Conservation (phyloP, 2,113 vertebrate genomes). For the Pluvialis apricaria region DNA sequence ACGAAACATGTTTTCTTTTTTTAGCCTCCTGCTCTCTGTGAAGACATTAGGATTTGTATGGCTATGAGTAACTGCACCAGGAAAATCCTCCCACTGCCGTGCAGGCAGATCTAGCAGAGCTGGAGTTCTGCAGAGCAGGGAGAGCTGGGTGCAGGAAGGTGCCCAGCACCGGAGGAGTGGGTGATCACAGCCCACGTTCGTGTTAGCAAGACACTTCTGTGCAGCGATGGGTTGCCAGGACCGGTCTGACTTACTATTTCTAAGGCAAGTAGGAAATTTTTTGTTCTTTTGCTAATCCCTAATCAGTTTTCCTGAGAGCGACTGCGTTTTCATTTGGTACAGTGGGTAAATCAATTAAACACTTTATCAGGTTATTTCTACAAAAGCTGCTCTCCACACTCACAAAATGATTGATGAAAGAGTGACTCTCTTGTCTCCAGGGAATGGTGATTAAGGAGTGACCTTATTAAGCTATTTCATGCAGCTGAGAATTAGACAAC, state of each 20-base stretch:
- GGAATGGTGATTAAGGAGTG: conserved; percentile 8
- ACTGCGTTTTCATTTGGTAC: background rate
- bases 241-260: background rate
- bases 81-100: conserved; percentile 43
- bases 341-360: conserved; percentile 41
- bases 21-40: conserved; percentile 32
- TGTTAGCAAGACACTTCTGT: background rate
- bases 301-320: background rate
- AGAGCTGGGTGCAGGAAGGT: background rate
- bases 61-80: conserved; percentile 27
- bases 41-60: background rate
- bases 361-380: conserved; percentile 22
- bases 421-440: background rate
- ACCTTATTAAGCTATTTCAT: conserved; percentile 38
- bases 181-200: background rate
- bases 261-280: background rate
- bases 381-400: background rate
- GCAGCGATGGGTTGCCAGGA: background rate
- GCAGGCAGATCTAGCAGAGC: conserved; percentile 8
- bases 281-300: background rate
- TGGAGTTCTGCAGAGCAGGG: background rate
- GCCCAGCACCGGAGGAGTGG: background rate
- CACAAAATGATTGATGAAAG: conserved; percentile 21
- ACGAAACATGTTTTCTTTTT: background rate
- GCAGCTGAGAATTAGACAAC: conserved; percentile 5